Base-by-base conservation (phyloP, 2,888 invertebrate genomes). In the Rapana venosa region DNA sequence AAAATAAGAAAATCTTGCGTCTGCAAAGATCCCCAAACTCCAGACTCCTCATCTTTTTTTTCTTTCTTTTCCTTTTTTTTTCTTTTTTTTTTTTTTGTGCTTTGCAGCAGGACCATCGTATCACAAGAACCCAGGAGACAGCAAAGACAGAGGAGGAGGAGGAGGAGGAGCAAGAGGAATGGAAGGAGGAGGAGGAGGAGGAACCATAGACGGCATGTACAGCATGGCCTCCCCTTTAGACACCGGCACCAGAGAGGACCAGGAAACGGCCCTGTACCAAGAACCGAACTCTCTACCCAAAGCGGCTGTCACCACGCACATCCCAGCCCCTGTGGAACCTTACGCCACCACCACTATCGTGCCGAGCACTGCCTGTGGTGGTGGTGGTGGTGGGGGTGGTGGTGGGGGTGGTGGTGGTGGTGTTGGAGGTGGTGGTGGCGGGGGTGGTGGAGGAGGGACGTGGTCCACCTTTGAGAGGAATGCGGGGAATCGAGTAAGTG, bases 261-360 rank as follows among this genome's bases (percentile, higher is more conserved):
- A 94, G 88, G 93, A 94, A 56, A 94, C 95, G 91, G 95, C 95
- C 90, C 92, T 93, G 79, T 88, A 91, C 87, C 90, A 89, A 47
- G 85, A 88, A 22, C 87, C 90, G n/a, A 84, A 86, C 6, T 61
- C 88, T 13, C 92, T 93, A 47, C 94, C 95, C 1, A 94, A 47
- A 47, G 98, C 95, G 97, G 97, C 96, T 97, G 97, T 95, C 97
- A 97, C 95, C 97, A 97, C 20, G 8, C 74, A 26, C 84, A 91
- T 13, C 88, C 91, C 91, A 6, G 88, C 90, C n/a, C 92, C 94
- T 6, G 95, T 95, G 36, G 98, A 98, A 36, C 98, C 98, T 1
- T 98, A 98, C 95, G 98, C 98, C 89, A 98, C 98, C n/a, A 98
- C 98, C 32, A 98, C 98, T 90, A 97, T 98, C 92, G 97, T 98